Evolutionary conservation across 2,888 invertebrate genomes (phyloP).

Genomic region (Cryptops parisi): DNA sequence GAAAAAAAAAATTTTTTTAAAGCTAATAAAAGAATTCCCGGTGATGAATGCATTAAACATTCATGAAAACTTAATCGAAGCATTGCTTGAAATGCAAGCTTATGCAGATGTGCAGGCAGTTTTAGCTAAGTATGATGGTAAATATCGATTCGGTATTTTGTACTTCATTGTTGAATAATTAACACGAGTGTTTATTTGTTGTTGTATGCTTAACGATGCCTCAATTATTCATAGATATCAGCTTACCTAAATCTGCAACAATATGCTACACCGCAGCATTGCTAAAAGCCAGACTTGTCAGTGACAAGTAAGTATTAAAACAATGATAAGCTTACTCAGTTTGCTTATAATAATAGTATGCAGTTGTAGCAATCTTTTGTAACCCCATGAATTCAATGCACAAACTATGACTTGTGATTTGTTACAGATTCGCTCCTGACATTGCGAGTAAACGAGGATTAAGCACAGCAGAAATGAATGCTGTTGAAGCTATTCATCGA

Average conservation of each 20-base stretch:
- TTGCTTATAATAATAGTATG: too few species aligned
- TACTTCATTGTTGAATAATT: not conserved
- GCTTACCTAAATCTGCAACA: conserved; percentile 83
- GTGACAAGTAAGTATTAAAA: conserved; percentile 49
- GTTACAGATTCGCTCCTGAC: conserved; percentile 61
- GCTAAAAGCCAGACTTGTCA: conserved; percentile 78
- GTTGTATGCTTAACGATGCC: not conserved
- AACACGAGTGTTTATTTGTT: not conserved
- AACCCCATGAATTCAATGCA: too few species aligned
- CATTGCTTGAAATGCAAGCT: conserved; percentile 84
- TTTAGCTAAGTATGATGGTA: conserved; percentile 69
- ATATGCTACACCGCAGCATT: conserved; percentile 91
- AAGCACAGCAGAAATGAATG: conserved; percentile 75
- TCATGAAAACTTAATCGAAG: conserved; percentile 93
- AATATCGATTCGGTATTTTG: conserved; percentile 14
- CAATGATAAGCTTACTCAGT: too few species aligned
- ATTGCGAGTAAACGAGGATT: conserved; percentile 68
- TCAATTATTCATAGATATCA: conserved; percentile 48
- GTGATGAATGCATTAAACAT: conserved; percentile 85
- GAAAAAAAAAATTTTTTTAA: conserved; percentile 23
- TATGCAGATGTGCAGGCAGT: conserved; percentile 94
- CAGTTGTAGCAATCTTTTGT: too few species aligned
- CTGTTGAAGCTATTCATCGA: conserved; percentile 84
- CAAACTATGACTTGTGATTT: too few species aligned
- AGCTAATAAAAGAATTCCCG: conserved; percentile 88